Evolutionary conservation across 2,888 invertebrate genomes (phyloP), one percentile per base, ranked within the genome.

Genomic region (Andrena trimmerana): DNA sequence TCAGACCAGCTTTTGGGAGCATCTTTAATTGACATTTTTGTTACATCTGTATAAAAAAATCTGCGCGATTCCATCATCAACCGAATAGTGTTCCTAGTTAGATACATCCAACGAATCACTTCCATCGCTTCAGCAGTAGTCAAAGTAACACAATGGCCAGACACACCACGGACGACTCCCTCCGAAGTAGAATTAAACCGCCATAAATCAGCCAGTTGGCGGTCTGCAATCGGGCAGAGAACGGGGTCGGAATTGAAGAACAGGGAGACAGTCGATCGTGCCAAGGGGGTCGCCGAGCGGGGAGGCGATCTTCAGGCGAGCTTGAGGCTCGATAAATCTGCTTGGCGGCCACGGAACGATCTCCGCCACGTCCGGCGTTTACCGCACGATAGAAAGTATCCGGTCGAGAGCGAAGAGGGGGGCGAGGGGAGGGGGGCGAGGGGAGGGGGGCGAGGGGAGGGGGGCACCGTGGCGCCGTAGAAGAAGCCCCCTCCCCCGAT

Each of bases 301-400:
- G 13, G 27, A 13, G 24, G 2, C 5, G 10, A 24, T 36, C 60
- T 78, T 60, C 65, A 50, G 52, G 60, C 68, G 20, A 27, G 62
- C 73, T 75, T 33, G 59, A 57, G 70, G 77, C 67, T 63, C 81
- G 84, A 90, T 90, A 90, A 90, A 90, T 90, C 90, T 88, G 10
- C 75, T 71, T 62, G 76, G 59, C 59, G 85, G 84, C 79, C 86
- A 86, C 87, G 69, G 86, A 86, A 83, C 85, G 85, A 85, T 89
- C 87, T 84, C 68, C 78, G 69, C 66, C 73, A 79, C 86, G 89
- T 90, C 85, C 89, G 84, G 86, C 89, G 86, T 90, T 90, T 89
- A 90, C 89, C 89, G 86, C 84, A 86, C 85, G 80, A 88, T 86
- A 84, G 89, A 89, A 88, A 89, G 88, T 86, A 88, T 83, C 86